Conservation (phyloP, 2,888 invertebrate species). For the Eremobia ochroleuca region DNA sequence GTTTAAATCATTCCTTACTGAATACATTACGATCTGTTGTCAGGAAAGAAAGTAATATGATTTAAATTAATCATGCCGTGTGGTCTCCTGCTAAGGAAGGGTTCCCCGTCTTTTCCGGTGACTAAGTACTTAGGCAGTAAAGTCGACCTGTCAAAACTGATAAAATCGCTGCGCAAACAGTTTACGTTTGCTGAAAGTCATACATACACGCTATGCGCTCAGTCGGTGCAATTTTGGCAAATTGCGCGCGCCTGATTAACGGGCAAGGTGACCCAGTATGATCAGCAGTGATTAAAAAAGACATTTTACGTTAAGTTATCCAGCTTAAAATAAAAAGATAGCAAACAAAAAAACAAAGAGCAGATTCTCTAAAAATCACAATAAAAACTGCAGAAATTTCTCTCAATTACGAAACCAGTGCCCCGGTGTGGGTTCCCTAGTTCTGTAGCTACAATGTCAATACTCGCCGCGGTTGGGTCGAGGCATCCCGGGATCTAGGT, state of each 20-base stretch:
- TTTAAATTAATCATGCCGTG: slow-evolving; percentile 20
- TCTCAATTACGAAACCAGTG: slow-evolving; percentile 36
- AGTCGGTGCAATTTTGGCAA: neutral
- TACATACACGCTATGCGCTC: neutral
- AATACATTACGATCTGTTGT: slow-evolving; percentile 21
- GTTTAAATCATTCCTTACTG: slow-evolving; percentile 42
- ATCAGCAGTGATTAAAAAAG: slow-evolving; percentile 1
- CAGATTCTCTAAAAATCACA: neutral
- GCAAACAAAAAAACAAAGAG: neutral
- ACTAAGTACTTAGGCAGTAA: slow-evolving; percentile 10
- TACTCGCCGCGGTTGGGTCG: slow-evolving; percentile 52
- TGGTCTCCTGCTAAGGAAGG: slow-evolving; percentile 8
- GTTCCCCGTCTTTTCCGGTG: neutral
- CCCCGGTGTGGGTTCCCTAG: slow-evolving; percentile 19
- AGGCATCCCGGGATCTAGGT: slow-evolving; percentile 71
- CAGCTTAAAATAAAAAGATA: neutral
- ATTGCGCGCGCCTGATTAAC: neutral
- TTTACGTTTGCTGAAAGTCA: neutral
- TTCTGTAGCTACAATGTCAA: slow-evolving; percentile 55
- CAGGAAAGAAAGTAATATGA: neutral
- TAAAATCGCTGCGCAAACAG: slow-evolving; percentile 24
- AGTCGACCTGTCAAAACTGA: neutral
- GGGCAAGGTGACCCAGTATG: neutral
- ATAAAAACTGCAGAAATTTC: slow-evolving; percentile 21
- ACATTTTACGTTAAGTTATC: neutral